phyloP scores from a whole-genome alignment of 2,888 invertebrate species.

The Stenolophus ochropezus region DNA sequence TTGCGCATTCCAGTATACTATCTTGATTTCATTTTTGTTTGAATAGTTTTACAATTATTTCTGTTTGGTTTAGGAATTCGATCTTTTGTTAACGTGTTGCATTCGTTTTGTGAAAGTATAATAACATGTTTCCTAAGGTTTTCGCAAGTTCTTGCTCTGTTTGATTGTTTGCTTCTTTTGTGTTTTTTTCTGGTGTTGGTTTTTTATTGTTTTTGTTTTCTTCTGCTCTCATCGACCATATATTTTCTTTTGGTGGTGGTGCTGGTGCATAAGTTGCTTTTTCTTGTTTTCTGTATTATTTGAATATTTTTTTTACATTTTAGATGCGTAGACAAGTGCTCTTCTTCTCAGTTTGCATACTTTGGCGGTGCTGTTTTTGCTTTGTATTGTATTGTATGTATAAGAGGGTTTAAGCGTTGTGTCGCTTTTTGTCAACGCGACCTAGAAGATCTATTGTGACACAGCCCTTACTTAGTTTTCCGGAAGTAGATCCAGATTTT shows the following conservation, averaged over 20 bases:
- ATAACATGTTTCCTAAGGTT: constrained; percentile 27
- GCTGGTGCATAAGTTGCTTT: neutral
- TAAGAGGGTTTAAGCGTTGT: too few relatives aligned
- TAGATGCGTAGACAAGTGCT: constrained; percentile 70
- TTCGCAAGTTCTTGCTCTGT: neutral
- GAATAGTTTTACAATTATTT: constrained; percentile 3
- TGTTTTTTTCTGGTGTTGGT: neutral
- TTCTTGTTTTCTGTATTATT: neutral
- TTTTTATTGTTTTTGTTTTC: neutral
- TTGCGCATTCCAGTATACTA: constrained; percentile 47
- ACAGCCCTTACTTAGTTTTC: too few relatives aligned
- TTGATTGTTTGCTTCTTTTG: neutral
- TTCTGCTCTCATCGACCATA: neutral
- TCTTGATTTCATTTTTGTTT: constrained; percentile 1
- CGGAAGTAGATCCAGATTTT: too few relatives aligned
- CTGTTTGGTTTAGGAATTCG: neutral
- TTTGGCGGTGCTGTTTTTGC: constrained; percentile 68
- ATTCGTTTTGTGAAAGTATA: constrained; percentile 14
- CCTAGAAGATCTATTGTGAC: too few relatives aligned
- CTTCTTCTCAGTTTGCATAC: constrained; percentile 71
- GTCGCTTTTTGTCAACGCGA: too few relatives aligned
- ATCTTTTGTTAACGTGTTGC: constrained; percentile 35
- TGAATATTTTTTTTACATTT: constrained; percentile 66
- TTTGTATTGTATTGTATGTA: too few relatives aligned
- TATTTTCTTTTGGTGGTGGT: neutral